A percentile compares a stretch with the other conserved stretches of the same genome.
Conservation (phyloP, 2,888 invertebrate species). For the Drosophila emarginata region DNA sequence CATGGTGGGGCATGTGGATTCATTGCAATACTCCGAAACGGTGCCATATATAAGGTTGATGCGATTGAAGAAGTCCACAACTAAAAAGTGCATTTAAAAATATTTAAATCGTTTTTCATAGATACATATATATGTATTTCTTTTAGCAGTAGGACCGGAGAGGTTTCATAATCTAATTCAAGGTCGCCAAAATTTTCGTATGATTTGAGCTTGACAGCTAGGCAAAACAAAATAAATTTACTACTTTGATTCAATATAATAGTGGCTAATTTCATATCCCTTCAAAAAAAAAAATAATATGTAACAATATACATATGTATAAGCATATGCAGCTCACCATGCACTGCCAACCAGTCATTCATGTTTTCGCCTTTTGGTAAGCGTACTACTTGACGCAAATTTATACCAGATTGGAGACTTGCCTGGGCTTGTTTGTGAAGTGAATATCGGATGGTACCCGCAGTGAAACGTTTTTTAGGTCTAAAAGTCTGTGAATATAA, state of each 20-base stretch:
- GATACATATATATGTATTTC: background rate
- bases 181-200: too few species aligned
- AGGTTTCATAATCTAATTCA: too few species aligned
- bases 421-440: slow-evolving; percentile 96
- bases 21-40: slow-evolving; percentile 92
- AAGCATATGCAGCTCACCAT: slow-evolving; percentile 82
- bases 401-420: slow-evolving; percentile 93
- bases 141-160: too few species aligned
- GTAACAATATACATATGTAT: too few species aligned
- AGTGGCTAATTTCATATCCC: too few species aligned
- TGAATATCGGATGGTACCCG: slow-evolving; percentile 92
- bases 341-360: slow-evolving; percentile 96
- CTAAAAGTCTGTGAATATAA: slow-evolving; percentile 89
- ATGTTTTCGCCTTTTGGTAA: slow-evolving; percentile 92
- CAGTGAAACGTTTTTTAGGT: slow-evolving; percentile 93
- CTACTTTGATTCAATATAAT: too few species aligned
- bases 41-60: slow-evolving; percentile 96
- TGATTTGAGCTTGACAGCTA: too few species aligned
- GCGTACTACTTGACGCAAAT: slow-evolving; percentile 90
- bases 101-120: background rate
- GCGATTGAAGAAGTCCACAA: slow-evolving; percentile 96
- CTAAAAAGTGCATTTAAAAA: slow-evolving; percentile 72
- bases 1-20: slow-evolving; percentile 93
- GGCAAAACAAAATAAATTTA: too few species aligned
- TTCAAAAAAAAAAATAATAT: too few species aligned